Base-by-base conservation (phyloP, 37 sponge, comb jelly and placozoan species). In the Cliona cf. orientalis region DNA sequence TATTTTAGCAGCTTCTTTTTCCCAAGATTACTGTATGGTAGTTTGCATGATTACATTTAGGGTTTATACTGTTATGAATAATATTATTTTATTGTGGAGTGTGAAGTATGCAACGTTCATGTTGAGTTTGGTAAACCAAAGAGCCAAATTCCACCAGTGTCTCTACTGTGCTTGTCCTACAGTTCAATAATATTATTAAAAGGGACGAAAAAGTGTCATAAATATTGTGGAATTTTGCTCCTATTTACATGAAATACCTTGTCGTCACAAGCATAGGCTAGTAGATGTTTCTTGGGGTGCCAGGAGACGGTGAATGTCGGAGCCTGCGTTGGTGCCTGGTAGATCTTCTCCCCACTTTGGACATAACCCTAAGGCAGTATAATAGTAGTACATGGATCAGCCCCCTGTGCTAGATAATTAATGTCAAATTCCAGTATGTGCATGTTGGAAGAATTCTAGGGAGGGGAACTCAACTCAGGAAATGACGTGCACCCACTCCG, bases 251-350 rank as follows among this genome's bases (percentile, higher is more conserved):
- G 33, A 7, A 69, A 33, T 61, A 86, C 93, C 91, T 98, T 98
- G 46, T 98, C 99, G 64, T 98, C 99, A 66, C 94, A 91, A 0
- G 95, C 97, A 59, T 90, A 98, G 22, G 97, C 99, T 37, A 98
- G 89, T 23, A 98, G 80, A 78, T 91, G 33, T 63, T 92, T 91
- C 69, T 84, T 91, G 23, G 99, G 99, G 69, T 96, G 96, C 99
- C 99, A 98, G 1, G 96, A 92, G 1, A 98, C 97, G 33, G 89
- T 88, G 84, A 98, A 98, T 37, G 99, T 96, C 0, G 97, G 90
- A 9, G 97, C 96, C n/a, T 88, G 93, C 7, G 93, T 93, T 26
- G 88, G 62, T 41, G 96, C 79, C 42, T 94, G 84, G 40, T 72
- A 59, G 12, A 98, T 91, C 72, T 91, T 86, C 57, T 96, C 92